These are phyloP conservation scores for Aspidoscelis tigris DNA, from an alignment of 2,113 vertebrate species.

Conservation along the genomic window DNA sequence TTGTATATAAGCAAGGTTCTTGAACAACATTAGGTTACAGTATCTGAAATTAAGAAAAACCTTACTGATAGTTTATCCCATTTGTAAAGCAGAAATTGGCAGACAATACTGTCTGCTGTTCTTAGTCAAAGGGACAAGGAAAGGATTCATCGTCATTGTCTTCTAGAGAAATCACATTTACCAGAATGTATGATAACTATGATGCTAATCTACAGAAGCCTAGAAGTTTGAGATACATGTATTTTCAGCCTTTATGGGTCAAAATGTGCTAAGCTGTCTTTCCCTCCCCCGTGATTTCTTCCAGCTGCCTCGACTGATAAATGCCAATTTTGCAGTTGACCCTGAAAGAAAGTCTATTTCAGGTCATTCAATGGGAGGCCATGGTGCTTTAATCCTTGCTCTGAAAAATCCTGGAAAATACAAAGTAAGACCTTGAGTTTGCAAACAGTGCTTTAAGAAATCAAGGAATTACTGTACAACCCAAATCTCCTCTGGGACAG, in stretches of 20 bases:
- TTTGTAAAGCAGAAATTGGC: neutral
- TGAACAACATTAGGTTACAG: neutral
- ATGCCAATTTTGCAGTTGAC: constrained; percentile 88
- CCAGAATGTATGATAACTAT: too few species aligned
- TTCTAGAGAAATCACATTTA: neutral
- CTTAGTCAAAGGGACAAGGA: neutral
- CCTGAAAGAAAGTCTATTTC: constrained; percentile 88
- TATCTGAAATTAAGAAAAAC: neutral
- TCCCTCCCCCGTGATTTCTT: constrained; percentile 33
- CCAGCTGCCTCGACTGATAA: constrained; percentile 89
- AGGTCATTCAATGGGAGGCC: constrained; percentile 93
- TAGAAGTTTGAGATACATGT: neutral
- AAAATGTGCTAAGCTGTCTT: neutral
- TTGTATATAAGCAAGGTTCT: neutral
- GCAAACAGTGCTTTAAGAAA: too few species aligned
- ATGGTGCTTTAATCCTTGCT: constrained; percentile 86
- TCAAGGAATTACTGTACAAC: too few species aligned
- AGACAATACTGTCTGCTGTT: neutral
- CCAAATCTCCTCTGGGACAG: too few species aligned
- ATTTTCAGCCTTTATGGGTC: neutral
- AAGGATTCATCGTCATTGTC: neutral
- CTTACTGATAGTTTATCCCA: too few species aligned
- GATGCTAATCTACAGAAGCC: too few species aligned
- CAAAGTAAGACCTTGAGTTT: constrained; percentile 76
- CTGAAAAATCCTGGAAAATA: constrained; percentile 93